phyloP scores from a whole-genome alignment of 2,113 vertebrate genomes.

The Mesoclemmys tuberculata region DNA sequence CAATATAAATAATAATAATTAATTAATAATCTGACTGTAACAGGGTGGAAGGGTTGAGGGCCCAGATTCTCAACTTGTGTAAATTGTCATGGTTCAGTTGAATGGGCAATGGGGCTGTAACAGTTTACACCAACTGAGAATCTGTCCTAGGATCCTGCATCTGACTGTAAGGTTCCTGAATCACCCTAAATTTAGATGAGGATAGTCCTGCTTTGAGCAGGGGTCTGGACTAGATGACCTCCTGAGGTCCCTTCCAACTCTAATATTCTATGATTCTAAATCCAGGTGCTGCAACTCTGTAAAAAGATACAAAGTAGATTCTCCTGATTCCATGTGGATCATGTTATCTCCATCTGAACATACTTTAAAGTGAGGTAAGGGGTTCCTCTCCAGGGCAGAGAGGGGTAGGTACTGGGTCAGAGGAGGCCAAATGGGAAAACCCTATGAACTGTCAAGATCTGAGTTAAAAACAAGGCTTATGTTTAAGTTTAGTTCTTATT shows the following conservation, averaged over 20 bases:
- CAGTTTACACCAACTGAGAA: not conserved
- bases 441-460: not conserved
- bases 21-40: not conserved
- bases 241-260: no score
- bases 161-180: not conserved
- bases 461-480: not conserved
- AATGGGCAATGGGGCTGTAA: not conserved
- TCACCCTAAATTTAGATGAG: no score
- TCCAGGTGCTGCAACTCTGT: not conserved
- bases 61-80: not conserved
- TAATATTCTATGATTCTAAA: no score
- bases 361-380: not conserved
- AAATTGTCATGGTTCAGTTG: not conserved
- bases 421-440: not conserved
- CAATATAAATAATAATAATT: not conserved
- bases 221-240: no score
- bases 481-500: not conserved
- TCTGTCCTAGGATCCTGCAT: not conserved
- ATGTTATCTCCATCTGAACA: not conserved
- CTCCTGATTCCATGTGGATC: not conserved
- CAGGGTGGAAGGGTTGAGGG: accelerated
- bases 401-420: not conserved
- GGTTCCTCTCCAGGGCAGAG: not conserved
- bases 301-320: not conserved
- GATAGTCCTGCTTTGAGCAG: no score